Percentiles rank a stretch among this genome's conserved stretches.
These are phyloP conservation scores for Dendrolimus pini DNA, from an alignment of 2,888 invertebrate species.

Conservation along the genomic window DNA sequence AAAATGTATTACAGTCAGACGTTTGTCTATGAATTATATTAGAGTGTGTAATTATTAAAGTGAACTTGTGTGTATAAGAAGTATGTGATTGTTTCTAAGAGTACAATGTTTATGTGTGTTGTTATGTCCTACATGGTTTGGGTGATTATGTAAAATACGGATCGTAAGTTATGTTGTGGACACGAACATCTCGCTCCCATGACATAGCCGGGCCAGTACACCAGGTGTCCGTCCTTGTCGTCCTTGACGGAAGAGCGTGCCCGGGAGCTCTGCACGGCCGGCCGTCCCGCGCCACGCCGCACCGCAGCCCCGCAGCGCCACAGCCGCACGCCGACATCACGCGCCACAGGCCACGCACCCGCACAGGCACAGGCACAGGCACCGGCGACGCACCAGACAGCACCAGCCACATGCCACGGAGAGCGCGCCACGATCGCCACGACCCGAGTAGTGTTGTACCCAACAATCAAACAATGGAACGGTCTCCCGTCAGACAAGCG, in stretches of 20 bases:
- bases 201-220: constrained; percentile 99
- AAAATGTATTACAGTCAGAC: neutral
- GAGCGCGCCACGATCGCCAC: constrained; percentile 74
- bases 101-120: constrained; percentile 17
- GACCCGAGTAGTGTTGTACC: constrained; percentile 78
- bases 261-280: constrained; percentile 84
- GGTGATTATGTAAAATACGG: constrained; percentile 24
- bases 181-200: constrained; percentile 99
- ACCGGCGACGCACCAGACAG: constrained; percentile 17
- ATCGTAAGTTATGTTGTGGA: constrained; percentile 78
- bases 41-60: neutral
- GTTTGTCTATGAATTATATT: neutral
- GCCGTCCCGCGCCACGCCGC: constrained; percentile 28
- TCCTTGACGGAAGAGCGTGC: constrained; percentile 96
- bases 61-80: neutral
- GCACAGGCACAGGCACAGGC: constrained; percentile 14
- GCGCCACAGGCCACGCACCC: constrained; percentile 18
- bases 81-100: neutral
- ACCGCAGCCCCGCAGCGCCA: constrained; percentile 13
- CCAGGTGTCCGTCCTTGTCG: constrained; percentile 99
- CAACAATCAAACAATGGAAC: constrained; percentile 78
- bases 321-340: constrained; percentile 17
- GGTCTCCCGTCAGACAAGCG: constrained; percentile 79
- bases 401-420: constrained; percentile 51
- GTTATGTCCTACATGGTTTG: constrained; percentile 15